Percentiles rank a stretch among this genome's conserved stretches.
Evolutionary conservation across 2,888 invertebrate genomes (phyloP).

Genomic region (Seladonia tumulorum): DNA sequence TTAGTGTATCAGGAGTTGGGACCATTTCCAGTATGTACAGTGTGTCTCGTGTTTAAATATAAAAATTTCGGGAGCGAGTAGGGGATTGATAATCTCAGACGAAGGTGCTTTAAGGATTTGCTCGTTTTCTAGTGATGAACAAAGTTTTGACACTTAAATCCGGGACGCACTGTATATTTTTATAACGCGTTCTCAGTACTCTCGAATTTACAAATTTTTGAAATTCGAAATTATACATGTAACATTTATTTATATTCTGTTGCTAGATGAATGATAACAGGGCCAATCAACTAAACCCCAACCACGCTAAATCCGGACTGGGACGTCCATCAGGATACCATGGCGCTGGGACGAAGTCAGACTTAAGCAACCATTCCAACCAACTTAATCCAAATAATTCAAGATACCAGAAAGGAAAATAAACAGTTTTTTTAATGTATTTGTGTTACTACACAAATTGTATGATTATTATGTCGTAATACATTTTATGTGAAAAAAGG

Average conservation of each 20-base stretch:
- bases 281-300: not conserved
- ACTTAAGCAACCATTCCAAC: slow-evolving; percentile 77
- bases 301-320: not conserved
- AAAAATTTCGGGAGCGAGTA: too few species aligned
- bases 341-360: slow-evolving; percentile 70
- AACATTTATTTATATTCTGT: not conserved
- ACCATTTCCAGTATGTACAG: too few species aligned
- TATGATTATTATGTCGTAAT: not conserved
- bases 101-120: too few species aligned
- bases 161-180: too few species aligned
- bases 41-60: too few species aligned
- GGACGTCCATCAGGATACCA: slow-evolving; percentile 66
- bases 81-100: too few species aligned
- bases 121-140: too few species aligned
- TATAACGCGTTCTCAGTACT: not conserved
- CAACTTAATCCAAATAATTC: slow-evolving; percentile 79
- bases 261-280: slow-evolving; percentile 21
- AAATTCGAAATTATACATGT: not conserved
- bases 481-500: not conserved
- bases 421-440: not conserved
- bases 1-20: too few species aligned
- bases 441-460: not conserved
- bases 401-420: not conserved
- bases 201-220: not conserved
- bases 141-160: too few species aligned